These are phyloP conservation scores for Muscidifurax raptorellus DNA, from an alignment of 1,140 invertebrate genomes.

Conservation along the genomic window DNA sequence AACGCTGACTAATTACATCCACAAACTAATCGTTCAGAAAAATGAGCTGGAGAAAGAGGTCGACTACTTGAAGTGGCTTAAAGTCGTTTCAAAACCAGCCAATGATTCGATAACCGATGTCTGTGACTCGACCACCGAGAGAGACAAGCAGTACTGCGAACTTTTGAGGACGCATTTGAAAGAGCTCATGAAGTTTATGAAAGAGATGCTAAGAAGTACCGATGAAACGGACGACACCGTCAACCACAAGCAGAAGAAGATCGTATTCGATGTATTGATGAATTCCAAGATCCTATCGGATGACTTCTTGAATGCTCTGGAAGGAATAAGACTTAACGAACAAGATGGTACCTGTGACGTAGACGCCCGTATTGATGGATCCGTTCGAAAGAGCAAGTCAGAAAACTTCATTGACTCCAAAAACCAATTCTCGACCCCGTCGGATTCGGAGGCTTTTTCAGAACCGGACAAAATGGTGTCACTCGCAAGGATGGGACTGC, in stretches of 20 bases:
- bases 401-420: constrained; percentile 60
- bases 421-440: constrained; percentile 73
- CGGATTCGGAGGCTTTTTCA: constrained; percentile 89
- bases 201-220: constrained; percentile 63
- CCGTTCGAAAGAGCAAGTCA: constrained; percentile 59
- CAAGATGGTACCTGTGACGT: constrained; percentile 40
- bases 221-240: constrained; percentile 44
- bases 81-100: constrained; percentile 67
- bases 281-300: constrained; percentile 68
- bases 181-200: constrained; percentile 70
- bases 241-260: constrained; percentile 62
- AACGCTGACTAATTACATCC: constrained; percentile 64
- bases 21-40: constrained; percentile 66
- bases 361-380: constrained; percentile 23
- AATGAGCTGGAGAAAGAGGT: constrained; percentile 70
- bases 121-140: constrained; percentile 57
- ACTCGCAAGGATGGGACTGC: constrained; percentile 84
- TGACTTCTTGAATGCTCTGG: constrained; percentile 64
- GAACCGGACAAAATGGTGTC: constrained; percentile 89
- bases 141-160: constrained; percentile 66
- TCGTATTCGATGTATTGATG: constrained; percentile 64
- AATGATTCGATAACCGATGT: constrained; percentile 55
- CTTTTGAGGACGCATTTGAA: constrained; percentile 67
- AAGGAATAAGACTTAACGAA: constrained; percentile 52
- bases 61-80: constrained; percentile 72